These are phyloP conservation scores for Polyodon spathula DNA, from an alignment of 2,113 vertebrate species.

Conservation along the genomic window DNA sequence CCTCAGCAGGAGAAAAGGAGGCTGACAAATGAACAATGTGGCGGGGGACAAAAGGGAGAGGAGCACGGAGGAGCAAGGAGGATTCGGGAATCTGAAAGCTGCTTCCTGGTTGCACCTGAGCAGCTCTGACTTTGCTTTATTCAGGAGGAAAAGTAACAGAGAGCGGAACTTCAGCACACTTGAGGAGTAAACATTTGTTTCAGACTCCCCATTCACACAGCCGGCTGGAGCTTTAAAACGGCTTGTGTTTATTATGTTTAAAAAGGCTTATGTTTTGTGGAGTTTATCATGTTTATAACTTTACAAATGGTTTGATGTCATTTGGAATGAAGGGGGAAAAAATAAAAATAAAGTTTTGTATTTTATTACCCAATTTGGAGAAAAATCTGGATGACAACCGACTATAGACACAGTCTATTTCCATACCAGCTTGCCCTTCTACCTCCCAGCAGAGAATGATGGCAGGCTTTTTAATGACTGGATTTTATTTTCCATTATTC, in stretches of 20 bases:
- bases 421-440: too few relatives aligned
- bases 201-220: constrained; percentile 9
- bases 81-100: background rate
- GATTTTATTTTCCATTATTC: too few relatives aligned
- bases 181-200: constrained; percentile 18
- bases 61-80: background rate
- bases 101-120: background rate
- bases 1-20: background rate
- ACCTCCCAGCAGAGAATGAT: too few relatives aligned
- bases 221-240: constrained; percentile 5
- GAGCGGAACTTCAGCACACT: constrained; percentile 4
- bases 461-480: too few relatives aligned
- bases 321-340: constrained; percentile 11
- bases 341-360: constrained; percentile 19
- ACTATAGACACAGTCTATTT: too few relatives aligned
- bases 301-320: constrained; percentile 15
- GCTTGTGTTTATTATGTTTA: background rate
- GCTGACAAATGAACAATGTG: constrained; percentile 1
- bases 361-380: constrained; percentile 14
- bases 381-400: too few relatives aligned
- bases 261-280: constrained; percentile 7
- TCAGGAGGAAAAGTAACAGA: constrained; percentile 2
- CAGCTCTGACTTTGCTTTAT: background rate
- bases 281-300: background rate
- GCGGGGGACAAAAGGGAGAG: background rate